Conservation (phyloP, 2,888 invertebrate genomes). For the Bedellia somnulentella region DNA sequence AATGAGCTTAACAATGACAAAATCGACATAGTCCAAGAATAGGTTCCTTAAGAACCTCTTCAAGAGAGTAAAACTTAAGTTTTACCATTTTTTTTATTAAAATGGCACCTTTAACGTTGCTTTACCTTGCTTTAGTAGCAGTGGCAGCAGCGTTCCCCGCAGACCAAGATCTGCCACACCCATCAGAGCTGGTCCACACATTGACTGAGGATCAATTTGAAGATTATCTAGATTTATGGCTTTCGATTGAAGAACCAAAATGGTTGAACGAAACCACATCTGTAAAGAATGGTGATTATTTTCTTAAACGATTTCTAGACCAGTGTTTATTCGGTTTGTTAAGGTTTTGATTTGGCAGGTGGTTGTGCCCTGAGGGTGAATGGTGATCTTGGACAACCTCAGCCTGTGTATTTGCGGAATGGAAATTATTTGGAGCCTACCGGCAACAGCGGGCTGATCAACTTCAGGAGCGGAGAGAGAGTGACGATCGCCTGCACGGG, state of each 20-base stretch:
- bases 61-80: too few species aligned
- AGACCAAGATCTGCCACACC: slow-evolving; percentile 30
- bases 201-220: slow-evolving; percentile 48
- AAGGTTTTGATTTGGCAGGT: too few species aligned
- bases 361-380: slow-evolving; percentile 46
- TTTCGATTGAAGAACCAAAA: slow-evolving; percentile 25
- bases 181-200: slow-evolving; percentile 29
- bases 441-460: slow-evolving; percentile 30
- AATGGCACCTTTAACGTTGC: not conserved
- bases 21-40: too few species aligned
- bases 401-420: slow-evolving; percentile 58
- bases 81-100: too few species aligned
- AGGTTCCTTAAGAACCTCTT: too few species aligned
- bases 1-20: too few species aligned
- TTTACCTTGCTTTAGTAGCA: not conserved
- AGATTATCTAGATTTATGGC: slow-evolving; percentile 43
- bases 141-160: slow-evolving; percentile 4
- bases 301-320: not conserved
- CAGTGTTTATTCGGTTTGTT: not conserved
- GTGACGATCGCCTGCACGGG: slow-evolving; percentile 34
- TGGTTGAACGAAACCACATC: slow-evolving; percentile 8
- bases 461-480: slow-evolving; percentile 25
- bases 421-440: slow-evolving; percentile 25
- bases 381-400: slow-evolving; percentile 56
- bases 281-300: not conserved